Percentiles rank a stretch among this genome's conserved stretches.
These are phyloP conservation scores for Phyllotreta cruciferae DNA, from an alignment of 2,888 invertebrate genomes.

Conservation along the genomic window DNA sequence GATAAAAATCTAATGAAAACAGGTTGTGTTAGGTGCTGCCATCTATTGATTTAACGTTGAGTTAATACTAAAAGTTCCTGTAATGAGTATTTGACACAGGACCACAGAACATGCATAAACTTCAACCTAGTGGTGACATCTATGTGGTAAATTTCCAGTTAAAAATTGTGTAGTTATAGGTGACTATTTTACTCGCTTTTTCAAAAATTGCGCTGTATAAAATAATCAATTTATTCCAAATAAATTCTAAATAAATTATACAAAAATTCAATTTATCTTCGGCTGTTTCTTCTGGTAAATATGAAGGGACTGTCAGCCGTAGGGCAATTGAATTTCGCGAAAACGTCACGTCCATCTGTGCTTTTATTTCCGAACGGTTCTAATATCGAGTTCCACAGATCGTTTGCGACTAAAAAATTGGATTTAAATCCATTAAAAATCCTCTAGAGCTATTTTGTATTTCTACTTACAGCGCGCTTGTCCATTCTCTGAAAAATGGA, in stretches of 20 bases:
- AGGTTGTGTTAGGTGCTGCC: no score
- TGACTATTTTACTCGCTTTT: no score
- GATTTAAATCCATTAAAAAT: background rate
- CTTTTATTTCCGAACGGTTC: conserved; percentile 64
- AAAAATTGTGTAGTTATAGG: no score
- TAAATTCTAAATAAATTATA: no score
- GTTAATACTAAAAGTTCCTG: no score
- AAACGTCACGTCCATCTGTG: conserved; percentile 40
- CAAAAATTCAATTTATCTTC: background rate
- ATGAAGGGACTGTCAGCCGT: conserved; percentile 61
- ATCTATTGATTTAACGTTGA: no score
- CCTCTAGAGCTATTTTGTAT: background rate
- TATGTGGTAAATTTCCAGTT: background rate
- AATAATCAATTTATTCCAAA: no score
- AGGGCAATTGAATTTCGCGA: conserved; percentile 61
- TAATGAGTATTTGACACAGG: no score
- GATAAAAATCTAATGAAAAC: no score
- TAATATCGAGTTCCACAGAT: conserved; percentile 69
- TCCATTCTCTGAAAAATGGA: conserved; percentile 69
- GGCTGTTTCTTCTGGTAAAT: conserved; percentile 53
- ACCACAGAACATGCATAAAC: no score
- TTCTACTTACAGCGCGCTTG: conserved; percentile 63
- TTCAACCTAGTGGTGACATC: no score
- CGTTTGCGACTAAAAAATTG: conserved; percentile 62
- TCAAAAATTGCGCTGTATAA: no score